Base-by-base conservation (phyloP, 1,140 invertebrate genomes). In the Wasmannia auropunctata region DNA sequence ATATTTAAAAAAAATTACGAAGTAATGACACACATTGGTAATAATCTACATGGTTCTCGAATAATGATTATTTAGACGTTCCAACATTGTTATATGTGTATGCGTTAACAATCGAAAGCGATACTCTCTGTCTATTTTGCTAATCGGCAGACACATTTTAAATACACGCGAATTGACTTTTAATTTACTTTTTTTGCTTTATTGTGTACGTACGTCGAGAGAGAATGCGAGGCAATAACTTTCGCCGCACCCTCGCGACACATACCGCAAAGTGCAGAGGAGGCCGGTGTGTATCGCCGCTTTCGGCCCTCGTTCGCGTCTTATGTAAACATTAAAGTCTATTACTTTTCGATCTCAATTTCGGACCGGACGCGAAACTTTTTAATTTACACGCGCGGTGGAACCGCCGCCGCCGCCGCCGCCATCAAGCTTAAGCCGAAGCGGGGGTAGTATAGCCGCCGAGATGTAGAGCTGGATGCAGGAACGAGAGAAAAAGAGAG, bases 261-360 rank as follows among this genome's bases (percentile, higher is more conserved):
- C 37, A 4, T 4, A 28, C 34, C 11, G 65, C 65, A 58, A 34
- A 72, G 79, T 11, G 51, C 65, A 31, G 19, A 81, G 37, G 25
- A 83, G 60, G 51, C 31, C 74, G n/a, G n/a, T n/a, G n/a, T n/a
- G 79, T 79, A 77, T 34, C 63, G 56, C 67, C 72, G 49, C 58
- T 70, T 46, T 51, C 58, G 58, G 8, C 72, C 49, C 77, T 46
- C 72, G 28, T 76, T 74, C 65, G 62, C 28, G 80, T 19, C 79
- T 83, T 83, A 54, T 83, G 79, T 83, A 83, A 83, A 83, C 79
- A 85, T 85, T 85, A 85, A 75, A 76, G 58, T 60, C 83, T 85
- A 85, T 85, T 85, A 85, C 83, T 85, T 85, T 85, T 77, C 83
- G 58, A 85, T 85, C 83, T 85, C 83, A 85, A 79, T 85, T 85